Evolutionary conservation across 2,797 vertebrate species (phyloP).

Genomic region (Phalloptychus januarius): DNA sequence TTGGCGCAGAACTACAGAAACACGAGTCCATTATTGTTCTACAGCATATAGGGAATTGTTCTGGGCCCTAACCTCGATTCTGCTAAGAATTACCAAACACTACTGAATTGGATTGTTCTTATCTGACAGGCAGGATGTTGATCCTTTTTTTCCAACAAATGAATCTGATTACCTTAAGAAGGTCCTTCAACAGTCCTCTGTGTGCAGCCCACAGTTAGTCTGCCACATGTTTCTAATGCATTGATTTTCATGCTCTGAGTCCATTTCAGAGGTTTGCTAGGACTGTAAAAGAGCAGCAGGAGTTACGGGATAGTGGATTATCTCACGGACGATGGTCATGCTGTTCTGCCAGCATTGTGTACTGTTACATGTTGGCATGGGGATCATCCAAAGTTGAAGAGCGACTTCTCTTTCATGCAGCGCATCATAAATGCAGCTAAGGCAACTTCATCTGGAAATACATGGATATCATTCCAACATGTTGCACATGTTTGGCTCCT

Average conservation of each 20-base stretch:
- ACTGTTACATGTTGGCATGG: constrained; percentile 11
- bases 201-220: constrained; percentile 10
- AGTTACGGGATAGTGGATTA: constrained; percentile 22
- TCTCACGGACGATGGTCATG: constrained; percentile 17
- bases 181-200: constrained; percentile 28
- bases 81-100: constrained; percentile 45
- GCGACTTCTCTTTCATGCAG: constrained; percentile 1
- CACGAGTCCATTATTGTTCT: neutral
- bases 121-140: constrained; percentile 64
- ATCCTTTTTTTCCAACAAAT: constrained; percentile 54
- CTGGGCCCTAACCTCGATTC: constrained; percentile 41
- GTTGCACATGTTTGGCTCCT: neutral
- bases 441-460: constrained; percentile 2
- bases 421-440: constrained; percentile 14
- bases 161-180: constrained; percentile 55
- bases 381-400: constrained; percentile 31
- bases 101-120: constrained; percentile 46
- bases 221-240: constrained; percentile 68
- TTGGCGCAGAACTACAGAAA: constrained; percentile 5
- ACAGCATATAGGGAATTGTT: constrained; percentile 10
- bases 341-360: constrained; percentile 21
- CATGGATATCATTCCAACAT: neutral
- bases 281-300: constrained; percentile 38
- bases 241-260: constrained; percentile 54
- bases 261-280: constrained; percentile 46